These are phyloP conservation scores for Grantiella picta DNA, from an alignment of 2,113 vertebrate genomes.

Conservation along the genomic window DNA sequence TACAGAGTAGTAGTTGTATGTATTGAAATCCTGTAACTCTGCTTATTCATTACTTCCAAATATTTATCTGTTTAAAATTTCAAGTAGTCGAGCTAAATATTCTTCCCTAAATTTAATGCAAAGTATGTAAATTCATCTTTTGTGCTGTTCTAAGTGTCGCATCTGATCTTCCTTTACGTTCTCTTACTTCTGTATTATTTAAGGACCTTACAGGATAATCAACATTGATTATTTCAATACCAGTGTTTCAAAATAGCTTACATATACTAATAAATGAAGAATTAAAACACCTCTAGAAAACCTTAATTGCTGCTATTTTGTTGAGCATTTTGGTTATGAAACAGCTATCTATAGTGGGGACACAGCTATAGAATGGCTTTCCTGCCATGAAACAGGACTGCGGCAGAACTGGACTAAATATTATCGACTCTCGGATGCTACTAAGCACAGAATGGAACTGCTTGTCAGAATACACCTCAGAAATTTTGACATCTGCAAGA, in stretches of 20 bases:
- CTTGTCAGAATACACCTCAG: not conserved
- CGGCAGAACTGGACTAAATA: not conserved
- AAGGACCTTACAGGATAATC: not conserved
- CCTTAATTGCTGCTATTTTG: not conserved
- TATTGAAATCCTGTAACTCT: not conserved
- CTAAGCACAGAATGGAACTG: not conserved
- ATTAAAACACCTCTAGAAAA: not conserved
- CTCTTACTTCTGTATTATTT: not conserved
- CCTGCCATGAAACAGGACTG: not conserved
- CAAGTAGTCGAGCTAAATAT: not conserved
- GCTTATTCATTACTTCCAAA: not conserved
- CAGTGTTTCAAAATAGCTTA: not conserved
- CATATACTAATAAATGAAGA: not conserved
- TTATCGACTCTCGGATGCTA: not conserved
- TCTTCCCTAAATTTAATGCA: not conserved
- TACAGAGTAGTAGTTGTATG: not conserved
- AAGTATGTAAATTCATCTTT: not conserved
- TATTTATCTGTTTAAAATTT: not conserved
- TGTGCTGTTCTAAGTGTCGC: not conserved
- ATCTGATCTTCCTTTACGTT: not conserved
- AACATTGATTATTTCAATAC: not conserved
- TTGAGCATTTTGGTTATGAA: not conserved
- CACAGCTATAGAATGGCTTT: not conserved
- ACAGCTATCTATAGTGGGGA: not conserved
- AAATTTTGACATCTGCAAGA: not conserved